A percentile compares a stretch with the other conserved stretches of the same genome.
These are phyloP conservation scores for Chionis minor DNA, from an alignment of 2,113 vertebrate species.

Conservation along the genomic window DNA sequence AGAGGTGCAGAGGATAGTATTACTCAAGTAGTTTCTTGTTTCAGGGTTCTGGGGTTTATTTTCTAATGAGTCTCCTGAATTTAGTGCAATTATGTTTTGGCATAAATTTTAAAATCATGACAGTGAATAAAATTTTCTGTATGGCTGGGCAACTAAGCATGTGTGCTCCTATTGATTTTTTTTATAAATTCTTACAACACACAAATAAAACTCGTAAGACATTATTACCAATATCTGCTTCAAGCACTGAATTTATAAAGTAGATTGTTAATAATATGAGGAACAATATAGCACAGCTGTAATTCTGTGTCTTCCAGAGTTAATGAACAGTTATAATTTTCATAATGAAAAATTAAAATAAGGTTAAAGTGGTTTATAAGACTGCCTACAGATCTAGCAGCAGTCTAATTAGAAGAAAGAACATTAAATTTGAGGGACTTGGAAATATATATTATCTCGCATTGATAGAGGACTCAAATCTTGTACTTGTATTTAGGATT, in stretches of 20 bases:
- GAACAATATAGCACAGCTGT: slow-evolving; percentile 72
- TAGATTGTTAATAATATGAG: slow-evolving; percentile 73
- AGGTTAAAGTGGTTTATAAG: slow-evolving; percentile 74
- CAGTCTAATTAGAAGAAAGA: slow-evolving; percentile 71
- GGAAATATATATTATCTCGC: slow-evolving; percentile 54
- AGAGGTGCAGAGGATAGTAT: background rate
- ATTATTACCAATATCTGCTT: slow-evolving; percentile 64
- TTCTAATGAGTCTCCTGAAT: background rate
- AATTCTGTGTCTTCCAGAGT: slow-evolving; percentile 71
- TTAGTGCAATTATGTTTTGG: background rate
- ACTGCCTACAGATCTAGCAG: slow-evolving; percentile 69
- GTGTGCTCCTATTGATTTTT: slow-evolving; percentile 40
- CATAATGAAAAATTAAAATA: slow-evolving; percentile 79
- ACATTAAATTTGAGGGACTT: slow-evolving; percentile 63
- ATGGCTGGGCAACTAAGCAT: background rate
- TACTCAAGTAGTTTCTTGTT: background rate
- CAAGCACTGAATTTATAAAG: slow-evolving; percentile 72
- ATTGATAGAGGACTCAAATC: slow-evolving; percentile 26
- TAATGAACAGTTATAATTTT: slow-evolving; percentile 79
- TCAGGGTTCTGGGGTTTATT: background rate
- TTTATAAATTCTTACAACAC: slow-evolving; percentile 51
- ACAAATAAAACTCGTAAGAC: slow-evolving; percentile 29
- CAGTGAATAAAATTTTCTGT: background rate
- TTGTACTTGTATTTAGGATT: background rate
- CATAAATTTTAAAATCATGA: background rate